Evolutionary conservation across 2,113 vertebrate species (phyloP).

Genomic region (Phycodurus eques): DNA sequence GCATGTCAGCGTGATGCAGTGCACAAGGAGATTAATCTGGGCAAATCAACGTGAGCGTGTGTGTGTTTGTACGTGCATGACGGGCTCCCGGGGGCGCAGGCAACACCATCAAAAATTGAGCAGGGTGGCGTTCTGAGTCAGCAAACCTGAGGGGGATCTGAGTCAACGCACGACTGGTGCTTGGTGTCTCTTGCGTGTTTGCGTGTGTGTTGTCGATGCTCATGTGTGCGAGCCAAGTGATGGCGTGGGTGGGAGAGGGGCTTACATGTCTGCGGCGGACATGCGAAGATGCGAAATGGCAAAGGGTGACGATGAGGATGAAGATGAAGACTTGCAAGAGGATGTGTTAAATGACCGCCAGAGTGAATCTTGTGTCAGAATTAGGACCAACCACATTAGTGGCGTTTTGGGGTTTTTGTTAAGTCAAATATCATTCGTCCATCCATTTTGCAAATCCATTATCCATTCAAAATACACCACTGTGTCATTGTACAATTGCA

Average conservation of each 20-base stretch:
- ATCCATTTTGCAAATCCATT: neutral
- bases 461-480: no score
- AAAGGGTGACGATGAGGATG: slow-evolving; percentile 19
- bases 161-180: slow-evolving; percentile 39
- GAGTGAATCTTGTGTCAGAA: slow-evolving; percentile 7
- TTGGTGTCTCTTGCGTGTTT: slow-evolving; percentile 9
- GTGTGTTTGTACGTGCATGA: slow-evolving; percentile 8
- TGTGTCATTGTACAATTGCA: no score
- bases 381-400: neutral
- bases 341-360: slow-evolving; percentile 7
- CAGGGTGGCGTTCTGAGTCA: slow-evolving; percentile 46
- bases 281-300: slow-evolving; percentile 42
- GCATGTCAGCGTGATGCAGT: slow-evolving; percentile 24
- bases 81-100: slow-evolving; percentile 10
- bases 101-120: slow-evolving; percentile 30
- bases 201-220: slow-evolving; percentile 28
- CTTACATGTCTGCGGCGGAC: slow-evolving; percentile 25
- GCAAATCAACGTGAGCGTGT: slow-evolving; percentile 16
- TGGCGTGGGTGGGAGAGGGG: slow-evolving; percentile 29
- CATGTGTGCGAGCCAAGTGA: slow-evolving; percentile 21
- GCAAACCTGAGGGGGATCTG: slow-evolving; percentile 46
- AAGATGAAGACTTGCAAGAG: slow-evolving; percentile 2
- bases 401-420: neutral
- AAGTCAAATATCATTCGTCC: neutral
- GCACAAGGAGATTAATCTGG: slow-evolving; percentile 19